Base-by-base conservation (phyloP, 2,888 invertebrate genomes). In the Agapostemon virescens region DNA sequence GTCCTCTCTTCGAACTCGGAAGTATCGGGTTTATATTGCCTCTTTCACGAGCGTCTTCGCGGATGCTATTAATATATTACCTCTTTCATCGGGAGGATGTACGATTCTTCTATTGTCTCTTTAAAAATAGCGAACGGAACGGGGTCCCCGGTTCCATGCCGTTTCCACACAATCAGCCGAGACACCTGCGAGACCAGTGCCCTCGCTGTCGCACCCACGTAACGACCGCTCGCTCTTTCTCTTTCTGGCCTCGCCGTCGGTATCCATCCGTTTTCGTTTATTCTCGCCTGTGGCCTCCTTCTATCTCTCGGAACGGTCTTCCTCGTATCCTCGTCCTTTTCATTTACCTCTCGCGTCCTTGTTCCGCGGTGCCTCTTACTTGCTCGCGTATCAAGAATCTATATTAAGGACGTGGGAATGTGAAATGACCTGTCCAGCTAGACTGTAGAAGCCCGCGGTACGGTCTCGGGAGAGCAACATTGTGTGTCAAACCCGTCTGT, bases 331-430 rank as follows among this genome's bases (percentile, higher is more conserved):
- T 58, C 76, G 52, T 71, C 68, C 67, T 79, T 79, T 68, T 76
- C 76, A 76, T 77, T 75, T 70, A 30, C n/a, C 61, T 63, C 17
- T 38, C 38, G 67, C 72, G 76, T 70, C 70, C 79, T 71, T 74
- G 67, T 73, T 69, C 68, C 45, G n/a, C 68, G 70, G 70, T 63
- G 40, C 74, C 55, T 55, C 63, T 79, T 73, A 69, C 72, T 85
- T 81, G 81, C 85, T 71, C 83, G 81, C 86, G 85, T 89, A 90
- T 90, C 90, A 90, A 88, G 86, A 89, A 90, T 90, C 90, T 90
- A 90, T 90, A 90, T 90, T 90, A 90, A 90, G 90, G 90, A 90
- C 90, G 90, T 90, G 90, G 90, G 90, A 90, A 90, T 90, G 90
- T 90, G 90, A 90, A 90, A 90, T 89, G 90, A 86, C 87, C 87